phyloP scores from a whole-genome alignment of 2,888 invertebrate genomes.

The Rhagophthalmus giganteus region DNA sequence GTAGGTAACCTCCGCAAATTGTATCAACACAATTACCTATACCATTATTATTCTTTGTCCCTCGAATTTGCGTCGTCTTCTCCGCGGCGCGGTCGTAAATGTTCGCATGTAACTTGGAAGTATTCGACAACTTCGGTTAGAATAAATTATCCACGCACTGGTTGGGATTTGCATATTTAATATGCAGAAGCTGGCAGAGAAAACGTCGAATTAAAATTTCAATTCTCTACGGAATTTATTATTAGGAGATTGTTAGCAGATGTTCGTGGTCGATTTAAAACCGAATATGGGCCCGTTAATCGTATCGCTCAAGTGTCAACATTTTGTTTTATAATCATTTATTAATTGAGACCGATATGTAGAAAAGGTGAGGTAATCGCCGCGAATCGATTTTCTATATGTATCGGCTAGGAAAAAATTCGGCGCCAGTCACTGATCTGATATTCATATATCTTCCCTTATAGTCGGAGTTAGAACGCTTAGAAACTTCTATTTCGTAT shows the following conservation, averaged over 20 bases:
- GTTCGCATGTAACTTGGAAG: slow-evolving; percentile 5
- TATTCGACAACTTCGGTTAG: slow-evolving; percentile 11
- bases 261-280: slow-evolving; percentile 6
- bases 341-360: slow-evolving; percentile 5
- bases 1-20: background rate
- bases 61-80: background rate
- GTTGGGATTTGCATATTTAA: slow-evolving; percentile 11
- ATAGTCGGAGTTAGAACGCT: too few relatives aligned
- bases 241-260: slow-evolving; percentile 3
- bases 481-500: too few relatives aligned
- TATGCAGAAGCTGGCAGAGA: slow-evolving; percentile 9
- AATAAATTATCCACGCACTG: slow-evolving; percentile 17
- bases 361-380: too few relatives aligned
- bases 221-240: slow-evolving; percentile 6
- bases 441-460: too few relatives aligned
- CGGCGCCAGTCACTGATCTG: too few relatives aligned
- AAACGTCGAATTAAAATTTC: slow-evolving; percentile 9
- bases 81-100: slow-evolving; percentile 4
- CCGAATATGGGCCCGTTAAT: slow-evolving; percentile 13
- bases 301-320: slow-evolving; percentile 2
- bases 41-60: background rate
- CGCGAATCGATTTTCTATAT: too few relatives aligned
- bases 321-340: slow-evolving; percentile 4
- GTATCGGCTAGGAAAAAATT: too few relatives aligned
- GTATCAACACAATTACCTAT: background rate